Percentiles rank a stretch among this genome's conserved stretches.
phyloP scores from a whole-genome alignment of 2,888 invertebrate genomes.

The Lasioglossum lativentre region DNA sequence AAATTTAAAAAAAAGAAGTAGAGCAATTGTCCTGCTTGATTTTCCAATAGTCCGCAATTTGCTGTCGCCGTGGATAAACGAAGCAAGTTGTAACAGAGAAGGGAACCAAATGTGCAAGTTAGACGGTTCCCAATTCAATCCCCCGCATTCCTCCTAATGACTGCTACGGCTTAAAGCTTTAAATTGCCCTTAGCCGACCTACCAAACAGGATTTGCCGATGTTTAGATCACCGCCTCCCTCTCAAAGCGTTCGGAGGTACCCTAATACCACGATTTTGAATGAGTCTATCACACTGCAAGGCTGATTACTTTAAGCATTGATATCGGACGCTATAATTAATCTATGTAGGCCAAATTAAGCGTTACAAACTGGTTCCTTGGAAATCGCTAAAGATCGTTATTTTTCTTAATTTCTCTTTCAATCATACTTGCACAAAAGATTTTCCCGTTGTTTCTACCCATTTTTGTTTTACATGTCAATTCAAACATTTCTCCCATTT shows the following conservation, averaged over 20 bases:
- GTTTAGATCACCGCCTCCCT: slow-evolving; percentile 1
- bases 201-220: slow-evolving; percentile 23
- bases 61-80: slow-evolving; percentile 35
- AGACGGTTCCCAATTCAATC: slow-evolving; percentile 34
- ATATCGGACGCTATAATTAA: not conserved
- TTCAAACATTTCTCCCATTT: not conserved
- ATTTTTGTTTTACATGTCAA: no score
- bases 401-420: not conserved
- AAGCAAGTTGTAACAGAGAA: slow-evolving; percentile 31
- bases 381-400: not conserved
- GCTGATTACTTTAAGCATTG: not conserved
- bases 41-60: slow-evolving; percentile 29
- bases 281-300: not conserved
- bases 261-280: not conserved
- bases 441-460: not conserved
- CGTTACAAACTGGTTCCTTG: not conserved
- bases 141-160: slow-evolving; percentile 32
- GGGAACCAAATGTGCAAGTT: slow-evolving; percentile 42
- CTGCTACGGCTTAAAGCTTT: slow-evolving; percentile 41
- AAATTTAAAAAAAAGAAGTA: slow-evolving; percentile 13
- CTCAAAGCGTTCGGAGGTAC: not conserved
- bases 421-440: not conserved
- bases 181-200: slow-evolving; percentile 30
- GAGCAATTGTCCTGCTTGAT: slow-evolving; percentile 13
- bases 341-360: not conserved